Conservation (phyloP, 2,113 vertebrate genomes). For the Xenopus laevis region DNA sequence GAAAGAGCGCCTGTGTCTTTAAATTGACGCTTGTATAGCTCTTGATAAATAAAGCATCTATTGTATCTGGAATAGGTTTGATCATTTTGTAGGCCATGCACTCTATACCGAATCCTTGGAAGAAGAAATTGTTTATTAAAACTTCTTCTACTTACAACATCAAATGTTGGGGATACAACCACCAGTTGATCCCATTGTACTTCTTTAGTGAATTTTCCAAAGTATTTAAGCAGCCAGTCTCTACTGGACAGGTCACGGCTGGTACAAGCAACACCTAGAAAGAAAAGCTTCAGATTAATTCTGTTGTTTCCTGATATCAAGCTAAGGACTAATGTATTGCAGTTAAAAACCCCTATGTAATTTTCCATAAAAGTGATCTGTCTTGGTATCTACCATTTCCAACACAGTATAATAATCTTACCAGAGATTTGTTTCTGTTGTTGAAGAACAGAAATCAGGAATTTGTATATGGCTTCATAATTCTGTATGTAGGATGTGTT, state of each 20-base stretch:
- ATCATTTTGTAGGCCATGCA: too few relatives aligned
- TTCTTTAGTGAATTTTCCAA: constrained; percentile 18
- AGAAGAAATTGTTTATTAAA: too few relatives aligned
- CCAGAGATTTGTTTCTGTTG: constrained; percentile 41
- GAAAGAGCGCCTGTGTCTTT: too few relatives aligned
- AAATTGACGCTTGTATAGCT: too few relatives aligned
- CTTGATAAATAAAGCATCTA: too few relatives aligned
- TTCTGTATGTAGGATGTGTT: constrained; percentile 32
- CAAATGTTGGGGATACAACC: constrained; percentile 23
- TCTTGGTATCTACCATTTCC: neutral
- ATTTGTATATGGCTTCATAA: constrained; percentile 37
- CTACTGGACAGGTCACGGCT: neutral
- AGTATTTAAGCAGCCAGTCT: constrained; percentile 33
- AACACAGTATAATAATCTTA: neutral
- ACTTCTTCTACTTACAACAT: constrained; percentile 35
- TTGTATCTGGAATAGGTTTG: too few relatives aligned
- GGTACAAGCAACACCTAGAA: constrained; percentile 37
- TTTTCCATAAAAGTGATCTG: too few relatives aligned
- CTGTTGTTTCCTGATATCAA: too few relatives aligned
- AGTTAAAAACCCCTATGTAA: too few relatives aligned
- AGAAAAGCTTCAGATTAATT: neutral
- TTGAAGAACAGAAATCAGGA: constrained; percentile 45
- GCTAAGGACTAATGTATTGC: too few relatives aligned
- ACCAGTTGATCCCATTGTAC: constrained; percentile 20
- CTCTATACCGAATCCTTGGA: too few relatives aligned